phyloP scores from a whole-genome alignment of 2,113 vertebrate species.

The Phalacrocorax brasilianus region DNA sequence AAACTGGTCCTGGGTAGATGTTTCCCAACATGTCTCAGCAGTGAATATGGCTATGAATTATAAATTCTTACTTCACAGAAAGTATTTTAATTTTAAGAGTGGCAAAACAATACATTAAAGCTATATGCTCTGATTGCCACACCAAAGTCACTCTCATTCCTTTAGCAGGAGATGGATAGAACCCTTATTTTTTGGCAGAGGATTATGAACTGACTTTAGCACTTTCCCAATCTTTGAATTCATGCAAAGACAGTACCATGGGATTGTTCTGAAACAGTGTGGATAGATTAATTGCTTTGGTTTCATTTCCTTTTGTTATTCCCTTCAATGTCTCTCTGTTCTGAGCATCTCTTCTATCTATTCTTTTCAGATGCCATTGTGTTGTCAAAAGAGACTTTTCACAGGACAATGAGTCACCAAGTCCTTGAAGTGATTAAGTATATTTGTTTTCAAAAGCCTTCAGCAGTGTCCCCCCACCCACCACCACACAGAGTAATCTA shows the following conservation, averaged over 20 bases:
- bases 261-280: not conserved
- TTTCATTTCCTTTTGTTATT: not conserved
- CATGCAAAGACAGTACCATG: not conserved
- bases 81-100: not conserved
- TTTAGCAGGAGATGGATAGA: not conserved
- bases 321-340: not conserved
- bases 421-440: not conserved
- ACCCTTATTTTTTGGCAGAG: not conserved
- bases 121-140: rapidly evolving
- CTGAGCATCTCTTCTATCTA: not conserved
- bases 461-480: not conserved
- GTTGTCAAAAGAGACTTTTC: not conserved
- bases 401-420: not conserved
- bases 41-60: not conserved
- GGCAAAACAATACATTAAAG: not conserved
- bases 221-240: not conserved
- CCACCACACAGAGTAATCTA: not conserved
- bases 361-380: not conserved
- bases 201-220: not conserved
- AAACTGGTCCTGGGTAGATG: not conserved
- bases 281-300: not conserved
- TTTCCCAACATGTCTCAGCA: not conserved
- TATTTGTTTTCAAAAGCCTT: slow-evolving; percentile 1
- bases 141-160: rapidly evolving
- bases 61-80: not conserved